Conservation (phyloP, 2,113 vertebrate species). For the Pitta sordida region DNA sequence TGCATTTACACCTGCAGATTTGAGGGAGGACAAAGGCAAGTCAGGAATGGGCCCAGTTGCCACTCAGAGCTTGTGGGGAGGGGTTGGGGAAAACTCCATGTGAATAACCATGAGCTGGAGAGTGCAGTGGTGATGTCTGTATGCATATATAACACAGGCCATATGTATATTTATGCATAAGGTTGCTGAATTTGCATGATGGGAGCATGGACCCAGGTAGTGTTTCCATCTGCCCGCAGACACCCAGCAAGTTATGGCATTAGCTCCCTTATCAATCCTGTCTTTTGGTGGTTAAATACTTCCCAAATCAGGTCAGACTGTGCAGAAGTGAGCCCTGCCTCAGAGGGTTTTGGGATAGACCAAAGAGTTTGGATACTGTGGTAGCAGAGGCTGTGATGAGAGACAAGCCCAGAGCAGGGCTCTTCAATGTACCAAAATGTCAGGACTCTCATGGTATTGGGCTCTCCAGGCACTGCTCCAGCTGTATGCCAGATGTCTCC, state of each 20-base stretch:
- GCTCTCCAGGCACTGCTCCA: background rate
- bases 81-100: background rate
- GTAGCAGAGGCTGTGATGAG: background rate
- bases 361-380: background rate
- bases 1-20: accelerated
- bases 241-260: background rate
- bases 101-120: background rate
- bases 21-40: background rate
- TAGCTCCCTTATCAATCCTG: accelerated
- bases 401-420: accelerated
- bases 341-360: background rate
- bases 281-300: background rate
- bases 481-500: background rate
- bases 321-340: background rate
- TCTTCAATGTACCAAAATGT: accelerated
- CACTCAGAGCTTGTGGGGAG: background rate
- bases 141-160: accelerated
- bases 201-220: accelerated
- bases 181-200: background rate
- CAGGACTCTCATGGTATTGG: background rate
- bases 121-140: background rate
- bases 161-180: accelerated
- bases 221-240: background rate
- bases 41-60: background rate
- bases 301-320: background rate